A percentile compares a stretch with the other conserved stretches of the same genome.
Evolutionary conservation across 2,888 invertebrate genomes (phyloP).

Genomic region (Trissoscelio sp.): DNA sequence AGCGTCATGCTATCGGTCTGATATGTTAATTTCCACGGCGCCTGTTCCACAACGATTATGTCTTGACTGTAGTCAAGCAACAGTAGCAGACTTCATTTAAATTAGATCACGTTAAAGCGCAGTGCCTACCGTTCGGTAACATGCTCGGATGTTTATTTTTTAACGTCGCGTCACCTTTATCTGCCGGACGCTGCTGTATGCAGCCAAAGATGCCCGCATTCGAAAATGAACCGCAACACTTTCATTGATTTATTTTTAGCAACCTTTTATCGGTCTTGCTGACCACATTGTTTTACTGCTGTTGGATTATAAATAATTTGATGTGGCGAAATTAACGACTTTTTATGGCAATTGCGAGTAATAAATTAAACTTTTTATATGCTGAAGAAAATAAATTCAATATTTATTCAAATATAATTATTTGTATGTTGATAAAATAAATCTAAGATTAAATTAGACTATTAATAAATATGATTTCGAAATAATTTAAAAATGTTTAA

Average conservation of each 20-base stretch:
- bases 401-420: too few relatives aligned
- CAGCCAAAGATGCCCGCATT: conserved; percentile 58
- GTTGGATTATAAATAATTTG: conserved; percentile 20
- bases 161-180: conserved; percentile 50
- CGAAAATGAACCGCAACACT: conserved; percentile 56
- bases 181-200: conserved; percentile 35
- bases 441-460: too few relatives aligned
- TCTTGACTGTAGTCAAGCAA: conserved; percentile 71
- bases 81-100: conserved; percentile 77
- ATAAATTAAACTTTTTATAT: too few relatives aligned
- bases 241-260: conserved; percentile 53
- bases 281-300: conserved; percentile 25
- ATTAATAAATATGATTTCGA: too few relatives aligned
- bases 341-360: too few relatives aligned
- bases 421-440: too few relatives aligned
- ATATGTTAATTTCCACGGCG: conserved; percentile 81
- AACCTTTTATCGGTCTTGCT: conserved; percentile 29
- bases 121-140: conserved; percentile 64
- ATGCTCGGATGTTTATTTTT: conserved; percentile 61
- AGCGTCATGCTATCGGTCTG: conserved; percentile 77
- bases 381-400: too few relatives aligned
- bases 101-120: conserved; percentile 75
- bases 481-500: too few relatives aligned
- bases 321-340: too few relatives aligned
- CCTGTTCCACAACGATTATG: conserved; percentile 72